phyloP scores from a whole-genome alignment of 2,888 invertebrate species.

The Helleia helle region DNA sequence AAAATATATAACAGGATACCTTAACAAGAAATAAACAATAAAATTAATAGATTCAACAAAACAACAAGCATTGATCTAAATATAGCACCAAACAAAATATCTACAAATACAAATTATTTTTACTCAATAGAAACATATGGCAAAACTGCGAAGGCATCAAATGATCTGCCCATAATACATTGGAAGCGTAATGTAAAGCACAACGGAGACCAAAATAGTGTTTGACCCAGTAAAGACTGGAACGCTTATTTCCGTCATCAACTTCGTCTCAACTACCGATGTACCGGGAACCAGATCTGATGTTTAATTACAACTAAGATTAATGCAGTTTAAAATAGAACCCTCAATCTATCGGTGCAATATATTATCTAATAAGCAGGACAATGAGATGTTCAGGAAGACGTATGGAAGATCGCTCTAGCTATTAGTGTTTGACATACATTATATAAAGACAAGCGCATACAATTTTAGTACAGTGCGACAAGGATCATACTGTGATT shows the following conservation, averaged over 20 bases:
- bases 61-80: too few relatives aligned
- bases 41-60: not conserved
- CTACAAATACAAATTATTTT: conserved; percentile 1
- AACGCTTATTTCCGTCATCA: conserved; percentile 71
- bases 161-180: conserved; percentile 45
- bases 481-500: too few relatives aligned
- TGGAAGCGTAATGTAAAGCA: conserved; percentile 50
- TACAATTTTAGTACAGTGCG: too few relatives aligned
- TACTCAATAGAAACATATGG: too few relatives aligned
- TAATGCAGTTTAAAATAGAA: conserved; percentile 21
- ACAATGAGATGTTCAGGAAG: conserved; percentile 4
- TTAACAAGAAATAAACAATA: not conserved
- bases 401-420: not conserved
- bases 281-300: conserved; percentile 34
- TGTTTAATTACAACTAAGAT: conserved; percentile 31
- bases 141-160: conserved; percentile 23
- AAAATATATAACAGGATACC: too few relatives aligned
- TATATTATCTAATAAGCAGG: conserved; percentile 13
- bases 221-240: conserved; percentile 69
- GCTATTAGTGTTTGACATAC: conserved; percentile 1
- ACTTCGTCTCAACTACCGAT: conserved; percentile 36
- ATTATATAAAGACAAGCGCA: too few relatives aligned
- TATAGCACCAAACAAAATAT: not conserved
- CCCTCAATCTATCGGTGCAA: conserved; percentile 13
- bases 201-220: conserved; percentile 65